Conservation (phyloP, 2,797 vertebrate genomes). For the Tenualosa ilisha region DNA sequence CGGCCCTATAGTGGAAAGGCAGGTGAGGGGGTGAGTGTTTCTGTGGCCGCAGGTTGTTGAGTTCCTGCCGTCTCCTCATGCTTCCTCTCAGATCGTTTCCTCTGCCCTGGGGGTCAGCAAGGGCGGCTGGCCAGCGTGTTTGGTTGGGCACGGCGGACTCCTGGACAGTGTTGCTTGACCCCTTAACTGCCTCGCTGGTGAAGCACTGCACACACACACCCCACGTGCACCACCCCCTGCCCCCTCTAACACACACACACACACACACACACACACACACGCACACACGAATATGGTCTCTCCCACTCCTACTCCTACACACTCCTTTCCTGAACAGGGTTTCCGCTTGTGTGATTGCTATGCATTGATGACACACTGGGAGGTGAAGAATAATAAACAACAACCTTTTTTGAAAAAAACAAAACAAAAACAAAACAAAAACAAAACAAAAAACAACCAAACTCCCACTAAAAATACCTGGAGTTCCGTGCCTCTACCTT, state of each 20-base stretch:
- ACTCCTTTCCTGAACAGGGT: slow-evolving; percentile 27
- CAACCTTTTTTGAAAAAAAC: not conserved
- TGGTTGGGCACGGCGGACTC: slow-evolving; percentile 57
- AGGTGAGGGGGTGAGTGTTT: slow-evolving; percentile 22
- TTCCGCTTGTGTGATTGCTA: slow-evolving; percentile 74
- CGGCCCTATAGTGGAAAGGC: not conserved
- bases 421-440: slow-evolving; percentile 49
- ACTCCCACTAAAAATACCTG: slow-evolving; percentile 79
- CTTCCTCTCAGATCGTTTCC: slow-evolving; percentile 67
- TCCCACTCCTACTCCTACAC: not conserved
- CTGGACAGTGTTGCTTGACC: slow-evolving; percentile 63
- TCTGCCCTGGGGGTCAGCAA: slow-evolving; percentile 63
- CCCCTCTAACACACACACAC: not conserved
- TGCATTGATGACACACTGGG: slow-evolving; percentile 52
- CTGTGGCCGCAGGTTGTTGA: slow-evolving; percentile 54
- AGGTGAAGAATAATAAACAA: slow-evolving; percentile 57
- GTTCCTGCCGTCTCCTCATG: slow-evolving; percentile 55
- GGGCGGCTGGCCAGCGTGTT: slow-evolving; percentile 54
- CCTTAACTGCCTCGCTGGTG: slow-evolving; percentile 25
- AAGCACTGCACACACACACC: slow-evolving; percentile 20
- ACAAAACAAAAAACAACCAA: slow-evolving; percentile 51
- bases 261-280: slow-evolving; percentile 34
- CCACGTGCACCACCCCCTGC: slow-evolving; percentile 30
- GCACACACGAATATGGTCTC: not conserved
- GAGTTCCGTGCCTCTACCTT: slow-evolving; percentile 60